These are phyloP conservation scores for Virgularia gustaviana DNA, from an alignment of 92 coral and sea anemone species.

Conservation along the genomic window DNA sequence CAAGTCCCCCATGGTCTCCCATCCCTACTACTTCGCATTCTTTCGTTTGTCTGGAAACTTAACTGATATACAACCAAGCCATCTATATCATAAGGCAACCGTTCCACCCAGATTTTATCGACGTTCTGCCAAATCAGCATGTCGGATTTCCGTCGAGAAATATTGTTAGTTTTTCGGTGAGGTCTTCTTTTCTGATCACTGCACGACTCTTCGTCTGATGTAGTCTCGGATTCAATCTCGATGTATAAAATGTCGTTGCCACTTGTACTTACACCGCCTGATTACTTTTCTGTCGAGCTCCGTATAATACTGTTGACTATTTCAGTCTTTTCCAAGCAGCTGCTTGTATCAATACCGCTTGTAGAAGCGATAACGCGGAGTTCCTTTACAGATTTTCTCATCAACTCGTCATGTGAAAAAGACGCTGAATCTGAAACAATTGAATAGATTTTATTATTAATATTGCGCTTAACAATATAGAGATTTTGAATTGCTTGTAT, in stretches of 20 bases:
- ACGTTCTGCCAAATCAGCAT: not conserved
- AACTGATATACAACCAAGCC: slow-evolving; percentile 3
- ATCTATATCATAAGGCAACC: not conserved
- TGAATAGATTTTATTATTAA: not conserved
- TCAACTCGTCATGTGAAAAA: not conserved
- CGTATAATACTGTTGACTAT: not conserved
- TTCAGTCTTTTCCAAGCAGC: slow-evolving; percentile 1
- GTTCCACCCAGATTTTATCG: not conserved
- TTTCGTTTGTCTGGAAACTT: not conserved
- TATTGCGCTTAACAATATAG: not conserved
- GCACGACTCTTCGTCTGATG: too few species aligned
- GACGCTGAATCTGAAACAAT: not conserved
- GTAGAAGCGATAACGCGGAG: not conserved
- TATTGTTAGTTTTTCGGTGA: not conserved
- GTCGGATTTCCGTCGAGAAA: not conserved
- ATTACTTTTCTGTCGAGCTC: too few species aligned
- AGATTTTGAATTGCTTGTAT: not conserved
- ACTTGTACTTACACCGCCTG: too few species aligned
- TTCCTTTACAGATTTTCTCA: slow-evolving; percentile 5
- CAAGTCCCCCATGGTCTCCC: slow-evolving; percentile 20
- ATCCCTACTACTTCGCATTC: slow-evolving; percentile 13
- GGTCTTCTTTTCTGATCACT: not conserved
- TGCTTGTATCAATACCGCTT: not conserved
- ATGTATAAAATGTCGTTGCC: too few species aligned
- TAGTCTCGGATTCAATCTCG: too few species aligned